These are phyloP conservation scores for Campylorhamphus procurvoides DNA, from an alignment of 2,113 vertebrate genomes.

Conservation along the genomic window DNA sequence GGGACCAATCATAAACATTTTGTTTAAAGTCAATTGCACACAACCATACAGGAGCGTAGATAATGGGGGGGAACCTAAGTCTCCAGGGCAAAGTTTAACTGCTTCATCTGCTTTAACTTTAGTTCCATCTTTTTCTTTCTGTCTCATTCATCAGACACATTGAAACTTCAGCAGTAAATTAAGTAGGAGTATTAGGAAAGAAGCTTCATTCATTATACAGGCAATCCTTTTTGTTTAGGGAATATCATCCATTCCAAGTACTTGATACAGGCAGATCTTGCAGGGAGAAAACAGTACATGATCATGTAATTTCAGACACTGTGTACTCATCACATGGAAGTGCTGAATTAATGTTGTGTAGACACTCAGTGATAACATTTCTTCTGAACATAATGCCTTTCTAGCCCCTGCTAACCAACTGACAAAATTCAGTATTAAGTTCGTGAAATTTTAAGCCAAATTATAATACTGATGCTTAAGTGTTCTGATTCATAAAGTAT, in stretches of 20 bases:
- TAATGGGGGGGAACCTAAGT: neutral
- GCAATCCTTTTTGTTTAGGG: neutral
- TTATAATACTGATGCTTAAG: neutral
- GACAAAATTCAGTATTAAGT: neutral
- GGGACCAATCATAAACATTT: neutral
- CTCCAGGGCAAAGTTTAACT: neutral
- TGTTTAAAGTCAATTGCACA: neutral
- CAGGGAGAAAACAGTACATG: neutral
- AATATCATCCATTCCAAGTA: neutral
- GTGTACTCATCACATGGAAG: neutral
- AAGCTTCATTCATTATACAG: neutral
- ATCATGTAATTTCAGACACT: neutral
- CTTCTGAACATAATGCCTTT: neutral
- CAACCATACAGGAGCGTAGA: neutral
- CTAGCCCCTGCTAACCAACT: neutral
- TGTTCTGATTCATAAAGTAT: neutral
- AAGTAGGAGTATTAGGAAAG: neutral
- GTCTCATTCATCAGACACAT: neutral
- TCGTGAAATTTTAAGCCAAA: neutral
- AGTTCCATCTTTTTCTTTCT: neutral
- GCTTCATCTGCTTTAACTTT: neutral
- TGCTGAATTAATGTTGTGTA: neutral
- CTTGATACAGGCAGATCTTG: neutral
- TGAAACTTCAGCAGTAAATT: neutral
- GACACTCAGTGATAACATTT: neutral